Percentiles rank a stretch among this genome's conserved stretches.
phyloP scores from a whole-genome alignment of 2,113 vertebrate genomes.

The Pongo abelii region DNA sequence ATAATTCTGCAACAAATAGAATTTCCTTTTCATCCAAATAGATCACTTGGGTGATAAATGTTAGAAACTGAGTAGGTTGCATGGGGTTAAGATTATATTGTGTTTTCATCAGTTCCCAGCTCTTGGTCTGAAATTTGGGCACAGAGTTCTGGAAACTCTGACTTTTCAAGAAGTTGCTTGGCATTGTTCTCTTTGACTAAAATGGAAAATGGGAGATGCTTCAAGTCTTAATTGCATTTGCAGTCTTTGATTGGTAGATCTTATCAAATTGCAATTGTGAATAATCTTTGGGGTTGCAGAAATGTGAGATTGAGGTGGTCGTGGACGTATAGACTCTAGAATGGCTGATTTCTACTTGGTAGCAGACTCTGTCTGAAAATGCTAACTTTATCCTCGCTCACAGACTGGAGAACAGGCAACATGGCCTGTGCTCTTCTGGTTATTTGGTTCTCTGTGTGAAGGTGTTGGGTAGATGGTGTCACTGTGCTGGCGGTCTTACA shows the following conservation, averaged over 20 bases:
- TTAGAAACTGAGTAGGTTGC: conserved; percentile 23
- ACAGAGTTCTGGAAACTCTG: conserved; percentile 48
- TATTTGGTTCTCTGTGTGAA: background rate
- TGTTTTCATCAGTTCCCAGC: background rate
- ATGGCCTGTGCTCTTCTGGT: background rate
- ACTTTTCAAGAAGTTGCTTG: conserved; percentile 36
- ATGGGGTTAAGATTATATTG: background rate
- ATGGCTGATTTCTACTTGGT: background rate
- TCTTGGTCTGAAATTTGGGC: conserved; percentile 38
- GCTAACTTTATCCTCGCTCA: background rate
- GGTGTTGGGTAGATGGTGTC: background rate
- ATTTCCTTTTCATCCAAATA: conserved; percentile 44
- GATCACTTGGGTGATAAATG: conserved; percentile 1
- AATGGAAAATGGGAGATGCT: conserved; percentile 22
- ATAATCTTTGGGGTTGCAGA: background rate
- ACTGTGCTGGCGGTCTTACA: background rate
- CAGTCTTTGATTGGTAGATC: background rate
- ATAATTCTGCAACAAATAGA: conserved; percentile 15
- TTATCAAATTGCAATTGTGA: background rate
- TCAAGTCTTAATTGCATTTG: conserved; percentile 1
- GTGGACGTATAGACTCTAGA: background rate
- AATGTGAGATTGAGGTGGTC: background rate
- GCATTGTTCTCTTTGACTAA: background rate
- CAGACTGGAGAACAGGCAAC: background rate
- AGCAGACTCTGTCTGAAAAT: background rate